Evolutionary conservation across 2,888 invertebrate genomes (phyloP), one percentile per base, ranked within the genome.

Genomic region (Trichogramma evanescens): DNA sequence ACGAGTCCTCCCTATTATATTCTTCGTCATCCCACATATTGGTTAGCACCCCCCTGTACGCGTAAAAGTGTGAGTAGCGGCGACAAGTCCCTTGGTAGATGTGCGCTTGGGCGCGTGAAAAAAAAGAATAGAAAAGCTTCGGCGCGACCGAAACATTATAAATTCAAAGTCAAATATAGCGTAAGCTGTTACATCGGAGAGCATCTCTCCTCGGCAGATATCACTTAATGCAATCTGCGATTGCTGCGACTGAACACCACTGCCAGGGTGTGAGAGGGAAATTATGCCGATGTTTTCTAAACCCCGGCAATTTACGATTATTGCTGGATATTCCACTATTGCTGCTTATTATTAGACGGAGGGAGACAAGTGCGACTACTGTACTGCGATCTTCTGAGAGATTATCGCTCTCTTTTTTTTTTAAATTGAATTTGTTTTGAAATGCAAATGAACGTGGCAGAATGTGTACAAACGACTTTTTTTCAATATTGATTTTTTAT

Each of bases 91-190:
- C 59, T 57, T 26, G 56, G 54, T 52, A 43, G 26, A 26, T 26
- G 13, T 13, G 13, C 26, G 2, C 26, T 26, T 26, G 26, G 26
- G 26, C 26, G 26, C 26, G 26, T 26, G 26, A 26, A 26, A 26
- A 26, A 26, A 26, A 26, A 26, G 26, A 26, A 26, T 26, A 26
- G 26, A 26, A 26, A 26, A 26, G 26, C 26, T 26, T 26, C 26
- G 26, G 26, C 26, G 26, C 26, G 26, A 26, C 26, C 26, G 26
- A 2, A 26, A 71, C 72, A 76, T 76, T 77, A 75, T 76, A 77
- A 77, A 76, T 77, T 75, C 71, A 72, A 63, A 72, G 71, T 72
- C 74, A 76, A 77, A 76, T 75, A 75, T 76, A 76, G 73, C 76
- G 77, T 74, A 71, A 71, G 42, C 42, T 45, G 58, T 56, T 74